These are phyloP conservation scores for Morone chrysops DNA, from an alignment of 2,113 vertebrate species.

Conservation along the genomic window DNA sequence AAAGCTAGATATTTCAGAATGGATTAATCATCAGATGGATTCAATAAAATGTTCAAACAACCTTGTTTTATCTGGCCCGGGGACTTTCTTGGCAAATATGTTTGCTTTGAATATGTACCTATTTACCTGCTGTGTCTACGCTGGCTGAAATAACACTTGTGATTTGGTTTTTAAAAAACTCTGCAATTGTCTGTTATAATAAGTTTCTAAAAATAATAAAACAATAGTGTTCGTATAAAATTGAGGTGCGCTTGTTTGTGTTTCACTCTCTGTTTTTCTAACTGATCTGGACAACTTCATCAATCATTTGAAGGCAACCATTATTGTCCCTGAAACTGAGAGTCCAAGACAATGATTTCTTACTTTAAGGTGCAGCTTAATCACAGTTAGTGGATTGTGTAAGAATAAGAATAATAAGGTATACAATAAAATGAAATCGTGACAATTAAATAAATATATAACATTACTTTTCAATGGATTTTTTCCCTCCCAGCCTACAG, in stretches of 20 bases:
- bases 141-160: conserved; percentile 35
- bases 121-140: conserved; percentile 73
- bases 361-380: too few relatives aligned
- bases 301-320: conserved; percentile 6
- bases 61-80: conserved; percentile 79
- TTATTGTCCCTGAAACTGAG: not conserved
- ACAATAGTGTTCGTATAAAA: not conserved
- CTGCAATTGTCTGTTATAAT: too few relatives aligned
- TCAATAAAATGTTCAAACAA: conserved; percentile 79
- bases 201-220: conserved; percentile 29
- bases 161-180: not conserved
- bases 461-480: not conserved
- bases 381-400: not conserved
- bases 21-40: conserved; percentile 87
- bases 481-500: not conserved
- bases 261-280: conserved; percentile 22
- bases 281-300: conserved; percentile 21
- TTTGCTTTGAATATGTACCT: conserved; percentile 63
- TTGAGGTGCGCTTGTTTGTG: conserved; percentile 11
- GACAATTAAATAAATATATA: not conserved
- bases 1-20: conserved; percentile 80
- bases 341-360: not conserved
- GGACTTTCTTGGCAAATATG: conserved; percentile 67
- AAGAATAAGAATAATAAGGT: too few relatives aligned
- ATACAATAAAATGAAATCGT: not conserved